Base-by-base conservation (phyloP, 1,140 invertebrate species). In the Drosophila insularis region DNA sequence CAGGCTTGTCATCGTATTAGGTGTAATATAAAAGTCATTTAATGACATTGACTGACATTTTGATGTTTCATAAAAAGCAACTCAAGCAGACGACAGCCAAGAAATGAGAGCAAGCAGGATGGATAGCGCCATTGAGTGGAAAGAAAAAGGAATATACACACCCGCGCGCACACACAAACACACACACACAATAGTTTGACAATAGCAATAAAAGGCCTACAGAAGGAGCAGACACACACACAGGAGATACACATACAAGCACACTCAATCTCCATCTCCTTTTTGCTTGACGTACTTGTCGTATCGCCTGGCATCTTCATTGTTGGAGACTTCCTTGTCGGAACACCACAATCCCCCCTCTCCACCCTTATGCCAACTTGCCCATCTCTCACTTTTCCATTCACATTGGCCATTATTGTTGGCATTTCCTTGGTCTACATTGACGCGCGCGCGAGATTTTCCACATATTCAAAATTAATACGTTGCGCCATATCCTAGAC, bases 11-110 rank as follows among this genome's bases (percentile, higher is more conserved):
- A 82, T 89, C 84, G 84, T 89, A 89, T 89, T 89, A 89, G 84
- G 84, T 89, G 84, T 89, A 89, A 89, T 89, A 89, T 89, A 89
- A 89, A 89, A 89, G 84, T 89, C 84, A 89, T 89, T 89, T 89
- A 89, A 89, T 89, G 84, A 89, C 84, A 89, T 89, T 89, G 84
- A 89, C 84, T 89, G 84, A 89, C 84, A 89, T 89, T 89, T 89
- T 89, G 84, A 89, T 89, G 84, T 89, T 89, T 89, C 84, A 89
- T 89, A 89, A 89, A 89, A 89, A 89, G 84, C 84, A 87, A 89
- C 84, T 87, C 84, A 87, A 89, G 84, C 85, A 80, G 70, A 85
- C 74, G 74, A 68, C 11, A 39, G 39, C 17, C 56, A 27, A 21
- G 35, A n/a, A 4, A 50, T 21, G 5, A 13, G 37, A 23, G 43